Evolutionary conservation across 2,888 invertebrate species (phyloP).

Genomic region (Seira ritae): DNA sequence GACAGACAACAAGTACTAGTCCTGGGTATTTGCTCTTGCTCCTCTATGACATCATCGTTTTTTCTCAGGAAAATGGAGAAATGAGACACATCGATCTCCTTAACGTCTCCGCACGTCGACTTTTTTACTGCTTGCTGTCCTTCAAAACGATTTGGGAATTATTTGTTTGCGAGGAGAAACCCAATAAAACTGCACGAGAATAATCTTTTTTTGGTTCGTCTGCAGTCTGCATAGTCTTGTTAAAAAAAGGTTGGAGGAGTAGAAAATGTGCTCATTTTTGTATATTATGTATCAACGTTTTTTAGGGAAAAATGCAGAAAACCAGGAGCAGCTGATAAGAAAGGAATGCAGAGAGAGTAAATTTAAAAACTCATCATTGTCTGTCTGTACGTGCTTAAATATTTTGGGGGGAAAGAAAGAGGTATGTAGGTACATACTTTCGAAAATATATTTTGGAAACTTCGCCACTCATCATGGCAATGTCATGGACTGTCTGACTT

Average conservation of each 20-base stretch:
- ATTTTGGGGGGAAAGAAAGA: too few relatives aligned
- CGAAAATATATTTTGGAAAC: too few relatives aligned
- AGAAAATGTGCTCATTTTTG: neutral
- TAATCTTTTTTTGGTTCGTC: too few relatives aligned
- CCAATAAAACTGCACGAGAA: too few relatives aligned
- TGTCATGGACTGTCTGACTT: too few relatives aligned
- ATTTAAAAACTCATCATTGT: constrained; percentile 55
- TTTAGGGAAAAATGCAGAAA: neutral
- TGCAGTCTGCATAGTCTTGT: too few relatives aligned
- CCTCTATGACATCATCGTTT: constrained; percentile 23
- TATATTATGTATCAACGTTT: too few relatives aligned
- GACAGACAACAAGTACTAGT: neutral
- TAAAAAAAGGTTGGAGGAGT: too few relatives aligned
- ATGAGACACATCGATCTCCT: constrained; percentile 54
- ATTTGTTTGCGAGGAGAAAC: too few relatives aligned
- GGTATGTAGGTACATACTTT: too few relatives aligned
- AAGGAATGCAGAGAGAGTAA: constrained; percentile 44
- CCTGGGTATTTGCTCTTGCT: constrained; percentile 5
- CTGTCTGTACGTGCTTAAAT: too few relatives aligned
- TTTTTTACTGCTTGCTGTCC: constrained; percentile 54
- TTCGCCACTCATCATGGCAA: too few relatives aligned
- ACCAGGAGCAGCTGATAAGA: constrained; percentile 44
- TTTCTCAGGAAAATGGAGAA: constrained; percentile 2
- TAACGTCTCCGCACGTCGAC: constrained; percentile 47
- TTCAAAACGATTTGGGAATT: constrained; percentile 22